These are phyloP conservation scores for Chrysopilus asiliformis DNA, from an alignment of 2,888 invertebrate species.

Conservation along the genomic window DNA sequence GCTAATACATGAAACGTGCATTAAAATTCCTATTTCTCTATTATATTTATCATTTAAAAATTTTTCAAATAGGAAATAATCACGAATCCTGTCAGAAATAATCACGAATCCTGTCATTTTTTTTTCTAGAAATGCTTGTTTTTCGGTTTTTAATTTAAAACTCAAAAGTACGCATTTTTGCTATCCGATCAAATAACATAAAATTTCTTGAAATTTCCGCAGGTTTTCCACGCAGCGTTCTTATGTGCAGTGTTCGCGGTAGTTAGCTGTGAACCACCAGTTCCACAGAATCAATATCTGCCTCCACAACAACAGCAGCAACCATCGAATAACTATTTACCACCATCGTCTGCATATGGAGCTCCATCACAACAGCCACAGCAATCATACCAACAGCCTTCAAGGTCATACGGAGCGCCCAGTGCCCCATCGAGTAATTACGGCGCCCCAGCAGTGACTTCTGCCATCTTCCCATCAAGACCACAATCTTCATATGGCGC, in stretches of 20 bases:
- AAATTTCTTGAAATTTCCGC: not conserved
- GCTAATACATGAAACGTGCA: too few species aligned
- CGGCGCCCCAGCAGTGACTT: constrained; percentile 40
- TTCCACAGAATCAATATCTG: constrained; percentile 22
- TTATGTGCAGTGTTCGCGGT: constrained; percentile 17
- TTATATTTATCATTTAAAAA: too few species aligned
- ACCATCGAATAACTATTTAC: constrained; percentile 27
- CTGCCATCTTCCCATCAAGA: constrained; percentile 32
- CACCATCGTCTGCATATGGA: constrained; percentile 27
- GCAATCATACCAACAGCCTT: constrained; percentile 18
- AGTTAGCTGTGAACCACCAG: constrained; percentile 32
- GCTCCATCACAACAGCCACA: constrained; percentile 27
- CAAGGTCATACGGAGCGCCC: constrained; percentile 3
- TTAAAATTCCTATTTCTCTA: too few species aligned
- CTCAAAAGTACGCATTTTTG: too few species aligned
- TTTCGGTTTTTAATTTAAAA: too few species aligned
- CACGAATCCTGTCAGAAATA: too few species aligned
- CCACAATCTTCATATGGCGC: constrained; percentile 23
- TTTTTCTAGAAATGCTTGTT: too few species aligned
- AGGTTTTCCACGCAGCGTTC: constrained; percentile 1
- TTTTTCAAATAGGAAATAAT: too few species aligned
- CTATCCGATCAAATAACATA: too few species aligned
- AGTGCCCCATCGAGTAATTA: constrained; percentile 36
- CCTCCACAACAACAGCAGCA: constrained; percentile 11
- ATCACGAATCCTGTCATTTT: too few species aligned